Base-by-base conservation (phyloP, 1,140 invertebrate genomes). In the Ectropis grisescens region DNA sequence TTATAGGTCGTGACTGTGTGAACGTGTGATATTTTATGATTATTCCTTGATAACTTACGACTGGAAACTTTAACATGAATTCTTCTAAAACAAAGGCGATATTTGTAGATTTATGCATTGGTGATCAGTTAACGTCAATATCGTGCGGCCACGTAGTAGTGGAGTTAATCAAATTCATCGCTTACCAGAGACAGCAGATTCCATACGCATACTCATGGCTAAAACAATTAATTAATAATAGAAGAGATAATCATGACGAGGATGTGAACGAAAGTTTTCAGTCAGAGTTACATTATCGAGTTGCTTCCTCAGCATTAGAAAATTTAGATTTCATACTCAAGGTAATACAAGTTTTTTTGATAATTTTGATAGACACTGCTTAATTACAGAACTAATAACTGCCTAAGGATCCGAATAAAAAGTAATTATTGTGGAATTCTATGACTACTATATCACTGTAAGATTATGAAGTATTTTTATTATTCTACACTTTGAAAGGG, bases 121-220 rank as follows among this genome's bases (percentile, higher is more conserved):
- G 70, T 28, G 70, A 81, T 39, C 66, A 76, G 42, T 56, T 81
- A 42, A 81, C 72, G 22, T 47, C 64, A 15, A 74, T 67, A 47
- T 78, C 78, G 8, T 82, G 79, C 53, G 75, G 75, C 5, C 66
- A 76, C 42, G 49, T 82, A 29, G 48, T 83, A 12, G 66, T 72
- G 3, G 81, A 83, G 55, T 47, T 83, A 35, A 70, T 83, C 13
- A 83, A 83, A 43, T 81, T 76, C 49, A 53, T 83, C 15, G 57
- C 57, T 5, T 80, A 82, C 67, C 81, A 83, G 58, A 68, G 72
- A 46, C 38, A 80, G 11, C 82, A 83, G 59, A 82, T 82, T 47
- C 82, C 82, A 0, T 82, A 82, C 31, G 61, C 62, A 2, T 83
- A 80, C 47, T 71, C 75, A 35, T 80, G 72, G 62, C 46, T 83